Base-by-base conservation (phyloP, 2,113 vertebrate species). In the Clarias batrachus region DNA sequence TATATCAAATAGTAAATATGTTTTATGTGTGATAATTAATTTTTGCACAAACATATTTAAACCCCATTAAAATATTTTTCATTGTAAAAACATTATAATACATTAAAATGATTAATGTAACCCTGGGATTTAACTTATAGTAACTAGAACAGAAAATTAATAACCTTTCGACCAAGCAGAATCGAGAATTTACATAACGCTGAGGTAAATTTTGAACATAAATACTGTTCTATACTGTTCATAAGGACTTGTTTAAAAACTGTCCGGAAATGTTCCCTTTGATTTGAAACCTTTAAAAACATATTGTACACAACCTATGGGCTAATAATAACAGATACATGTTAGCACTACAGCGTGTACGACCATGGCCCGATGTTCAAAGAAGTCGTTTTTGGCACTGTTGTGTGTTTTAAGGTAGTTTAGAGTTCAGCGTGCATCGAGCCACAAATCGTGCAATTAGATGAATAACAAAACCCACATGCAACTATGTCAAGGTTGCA, bases 401-500 rank as follows among this genome's bases (percentile, higher is more conserved):
- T 80, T 80, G 56, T 33, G 30, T 30, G 78, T 13, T 81, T 62
- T 41, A 37, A 62, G 57, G 57, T 81, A 23, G 41, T 81, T 81
- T 81, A 37, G 21, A 62, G 78, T 81, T 60, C 59, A 81, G 62
- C 5, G 2, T 41, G 19, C 41, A 81, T 37, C 57, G 60, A 60
- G 17, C 78, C 54, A 60, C 78, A 60, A 76, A 84, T 84, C 68
- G 48, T 79, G 82, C 87, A 84, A 77, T 90, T 85, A 65, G 71
- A 30, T 63, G 25, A 82, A 86, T 86, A 66, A 27, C 27, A 83
- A 80, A 65, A 81, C 56, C 84, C 57, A 81, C 82, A 87, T 65
- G 70, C 70, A 83, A 68, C 73, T 52, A 60, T 2, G 25, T 83
- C 73, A 81, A 41, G 30, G 27, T 62, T 62, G 27, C 83, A 52